These are phyloP conservation scores for Drosophila eugracilis DNA, from an alignment of 1,140 invertebrate species.

Conservation along the genomic window DNA sequence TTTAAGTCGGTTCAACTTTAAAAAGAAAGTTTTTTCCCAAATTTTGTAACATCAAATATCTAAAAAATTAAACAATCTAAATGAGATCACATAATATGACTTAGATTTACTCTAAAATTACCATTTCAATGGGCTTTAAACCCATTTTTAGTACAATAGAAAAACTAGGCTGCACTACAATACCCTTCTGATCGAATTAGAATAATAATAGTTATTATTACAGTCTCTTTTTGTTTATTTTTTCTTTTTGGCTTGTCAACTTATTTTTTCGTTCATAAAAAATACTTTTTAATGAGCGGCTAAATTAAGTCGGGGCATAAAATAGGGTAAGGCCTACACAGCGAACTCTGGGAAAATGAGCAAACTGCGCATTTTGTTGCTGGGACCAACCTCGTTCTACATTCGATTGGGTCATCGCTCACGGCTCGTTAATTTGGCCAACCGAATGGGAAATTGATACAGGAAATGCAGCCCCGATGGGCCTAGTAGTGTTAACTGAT, in stretches of 20 bases:
- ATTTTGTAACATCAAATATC: too few species aligned
- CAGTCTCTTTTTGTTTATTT: too few species aligned
- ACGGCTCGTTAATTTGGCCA: constrained; percentile 72
- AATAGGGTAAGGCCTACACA: constrained; percentile 2
- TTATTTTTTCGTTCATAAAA: not conserved
- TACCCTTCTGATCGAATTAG: not conserved
- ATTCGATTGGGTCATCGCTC: constrained; percentile 69
- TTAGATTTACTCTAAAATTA: not conserved
- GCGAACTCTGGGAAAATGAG: constrained; percentile 28
- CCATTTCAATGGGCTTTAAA: not conserved
- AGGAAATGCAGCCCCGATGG: constrained; percentile 41
- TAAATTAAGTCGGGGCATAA: not conserved
- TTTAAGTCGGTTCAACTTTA: not conserved
- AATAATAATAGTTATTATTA: not conserved
- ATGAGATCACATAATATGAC: constrained; percentile 15
- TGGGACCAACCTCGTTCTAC: constrained; percentile 61
- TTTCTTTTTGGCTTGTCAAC: too few species aligned
- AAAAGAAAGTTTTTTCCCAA: too few species aligned
- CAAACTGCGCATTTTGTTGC: constrained; percentile 23
- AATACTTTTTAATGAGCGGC: not conserved
- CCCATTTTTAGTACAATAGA: not conserved
- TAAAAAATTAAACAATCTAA: too few species aligned
- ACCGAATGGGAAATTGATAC: constrained; percentile 52
- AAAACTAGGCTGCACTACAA: not conserved
- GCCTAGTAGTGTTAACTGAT: constrained; percentile 22